Base-by-base conservation (phyloP, 2,113 vertebrate genomes). In the Pseudolaguvia tuberculata region DNA sequence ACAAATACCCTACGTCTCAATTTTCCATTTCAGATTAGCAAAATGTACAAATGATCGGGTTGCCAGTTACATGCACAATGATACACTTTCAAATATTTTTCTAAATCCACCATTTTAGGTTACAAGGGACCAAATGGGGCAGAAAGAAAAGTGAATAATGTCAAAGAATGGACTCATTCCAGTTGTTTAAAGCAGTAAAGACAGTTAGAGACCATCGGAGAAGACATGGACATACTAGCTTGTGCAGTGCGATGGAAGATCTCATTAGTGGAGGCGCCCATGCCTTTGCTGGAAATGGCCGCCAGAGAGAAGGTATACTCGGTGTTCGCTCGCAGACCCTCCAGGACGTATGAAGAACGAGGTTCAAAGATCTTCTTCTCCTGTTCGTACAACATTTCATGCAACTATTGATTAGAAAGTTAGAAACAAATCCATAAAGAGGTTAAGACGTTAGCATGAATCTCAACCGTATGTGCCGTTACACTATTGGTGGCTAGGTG, bases 261-360 rank as follows among this genome's bases (percentile, higher is more conserved):
- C 82, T 93, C 94, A 53, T 93, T 92, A 85, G 95, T 98, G 91
- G 94, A 96, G 63, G 95, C 95, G 18, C 97, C 97, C 79, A 98
- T 92, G 87, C 96, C 97, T 87, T 96, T 93, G 48, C 85, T 91
- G 1, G 97, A 99, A 86, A 94, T 93, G 70, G 96, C 97, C 0
- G 97, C 95, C 88, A 99, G 91, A 55, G 94, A 93, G 90, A 99
- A 98, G 86, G 91, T 91, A 85, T 99, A 99, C 78, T 97, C 94
- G 0, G 94, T 98, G 90, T 98, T 95, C 47, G 97, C 95, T 73
- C 95, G 95, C 80, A 99, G 92, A 79, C 92, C 92, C 72, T 95
- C 94, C 77, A 97, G 92, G 1, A 90, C 90, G 78, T 94, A 96
- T 0, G 91, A 91, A 0, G 91, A 94, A 2, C 92, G 89, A 0